Conservation (phyloP, 2,113 vertebrate genomes). For the Oophaga pumilio region DNA sequence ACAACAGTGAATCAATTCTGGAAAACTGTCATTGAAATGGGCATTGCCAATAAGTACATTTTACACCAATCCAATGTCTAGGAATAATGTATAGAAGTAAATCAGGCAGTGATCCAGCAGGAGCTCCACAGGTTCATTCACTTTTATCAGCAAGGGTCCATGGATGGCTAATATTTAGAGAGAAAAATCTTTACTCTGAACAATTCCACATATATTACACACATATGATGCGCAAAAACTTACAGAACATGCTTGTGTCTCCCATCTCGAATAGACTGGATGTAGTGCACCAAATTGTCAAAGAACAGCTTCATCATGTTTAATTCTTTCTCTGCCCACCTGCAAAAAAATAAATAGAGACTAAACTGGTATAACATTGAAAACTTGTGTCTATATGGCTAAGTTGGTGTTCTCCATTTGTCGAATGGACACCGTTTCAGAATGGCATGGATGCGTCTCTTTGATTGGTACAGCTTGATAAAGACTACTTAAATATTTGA, state of each 20-base stretch:
- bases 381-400: background rate
- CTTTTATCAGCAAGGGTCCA: too few species aligned
- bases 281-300: slow-evolving; percentile 96
- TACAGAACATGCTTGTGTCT: slow-evolving; percentile 92
- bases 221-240: slow-evolving; percentile 68
- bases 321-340: slow-evolving; percentile 99
- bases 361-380: background rate
- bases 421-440: too few species aligned
- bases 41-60: too few species aligned
- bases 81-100: too few species aligned
- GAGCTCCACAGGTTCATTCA: too few species aligned
- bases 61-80: too few species aligned
- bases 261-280: slow-evolving; percentile 90
- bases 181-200: too few species aligned
- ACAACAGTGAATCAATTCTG: background rate
- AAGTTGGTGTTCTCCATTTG: background rate
- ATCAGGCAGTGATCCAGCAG: too few species aligned
- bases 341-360: slow-evolving; percentile 60
- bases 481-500: too few species aligned
- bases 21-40: too few species aligned
- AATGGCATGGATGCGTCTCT: background rate
- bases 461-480: background rate
- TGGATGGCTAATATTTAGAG: too few species aligned
- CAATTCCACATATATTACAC: background rate
- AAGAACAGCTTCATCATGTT: slow-evolving; percentile 99